Evolutionary conservation across 2,888 invertebrate genomes (phyloP).

Genomic region (Loripinus fragilis): DNA sequence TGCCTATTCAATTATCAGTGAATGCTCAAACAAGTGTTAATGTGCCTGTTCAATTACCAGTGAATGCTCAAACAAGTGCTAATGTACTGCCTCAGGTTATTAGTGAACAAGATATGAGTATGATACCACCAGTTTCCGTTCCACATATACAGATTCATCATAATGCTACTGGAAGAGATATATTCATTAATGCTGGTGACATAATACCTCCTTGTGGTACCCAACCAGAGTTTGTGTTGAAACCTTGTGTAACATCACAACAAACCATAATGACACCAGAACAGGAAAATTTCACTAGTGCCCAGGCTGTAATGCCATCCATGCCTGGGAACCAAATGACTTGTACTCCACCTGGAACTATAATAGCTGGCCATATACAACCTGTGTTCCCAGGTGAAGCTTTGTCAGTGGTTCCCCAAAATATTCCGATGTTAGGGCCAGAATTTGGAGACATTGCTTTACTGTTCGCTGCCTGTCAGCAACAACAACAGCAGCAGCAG

Average conservation of each 20-base stretch:
- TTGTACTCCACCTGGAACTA: slow-evolving; percentile 26
- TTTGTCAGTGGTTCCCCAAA: not conserved
- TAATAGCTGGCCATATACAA: not conserved
- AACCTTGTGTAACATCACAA: not conserved
- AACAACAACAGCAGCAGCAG: slow-evolving; percentile 17
- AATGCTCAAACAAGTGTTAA: too few species aligned
- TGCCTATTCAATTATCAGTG: too few species aligned
- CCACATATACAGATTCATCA: not conserved
- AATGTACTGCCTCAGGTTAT: not conserved
- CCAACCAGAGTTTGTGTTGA: not conserved
- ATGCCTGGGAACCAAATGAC: slow-evolving; percentile 20
- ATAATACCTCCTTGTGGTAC: not conserved
- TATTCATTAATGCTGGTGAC: not conserved
- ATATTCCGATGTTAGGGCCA: slow-evolving; percentile 33
- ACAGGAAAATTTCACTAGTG: not conserved
- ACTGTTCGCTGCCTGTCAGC: slow-evolving; percentile 19
- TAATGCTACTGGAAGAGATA: not conserved
- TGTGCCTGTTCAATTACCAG: too few species aligned
- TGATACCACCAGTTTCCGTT: not conserved
- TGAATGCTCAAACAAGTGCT: not conserved
- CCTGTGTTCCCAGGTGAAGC: not conserved
- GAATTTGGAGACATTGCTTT: slow-evolving; percentile 9
- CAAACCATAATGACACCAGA: not conserved
- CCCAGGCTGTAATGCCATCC: not conserved
- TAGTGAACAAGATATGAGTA: not conserved